Evolutionary conservation across 2,113 vertebrate species (phyloP), one percentile per base, ranked within the genome.

Genomic region (Oplegnathus fasciatus): DNA sequence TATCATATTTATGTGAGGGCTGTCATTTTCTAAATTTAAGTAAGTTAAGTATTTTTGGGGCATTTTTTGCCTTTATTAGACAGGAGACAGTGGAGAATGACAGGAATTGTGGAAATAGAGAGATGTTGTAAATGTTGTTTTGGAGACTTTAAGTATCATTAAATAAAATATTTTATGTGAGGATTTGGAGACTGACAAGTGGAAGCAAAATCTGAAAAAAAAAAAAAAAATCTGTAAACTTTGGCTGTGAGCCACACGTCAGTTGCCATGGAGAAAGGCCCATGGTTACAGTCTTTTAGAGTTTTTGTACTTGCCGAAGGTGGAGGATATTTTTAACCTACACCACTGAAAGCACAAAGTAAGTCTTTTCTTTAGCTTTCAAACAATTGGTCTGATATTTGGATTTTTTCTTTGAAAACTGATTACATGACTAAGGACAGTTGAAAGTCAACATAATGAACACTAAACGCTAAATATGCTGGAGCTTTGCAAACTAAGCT

Each of bases 241-340:
- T 20, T 81, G 84, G 68, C 78, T 34, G 18, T 24, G 26, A 60
- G 61, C 72, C 72, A 58, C 54, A 50, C 30, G 8, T 42, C 48
- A 58, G 90, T 83, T 86, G 64, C 79, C 69, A 85, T 88, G 78
- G 86, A 78, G 66, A 88, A 22, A 61, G 32, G 17, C 26, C 60
- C 34, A 17, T 20, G 37, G 77, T 50, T 40, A 72, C 60, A 14
- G 54, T 46, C 60, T 54, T 50, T 52, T 9, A 52, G 18, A 55
- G 34, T 18, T 76, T 20, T 76, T 42, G 5, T 52, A 5, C 11
- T 30, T n/a, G 46, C 3, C 30, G 26, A 75, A 62, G 44, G 18
- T 24, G 26, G 1, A 7, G 18, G 34, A 32, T 69, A 68, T 74
- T 69, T 77, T 14, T 46, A 68, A 67, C 30, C 44, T 64, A 3